Evolutionary conservation across 2,888 invertebrate genomes (phyloP), one percentile per base, ranked within the genome.

Genomic region (Eristalinus aeneus): DNA sequence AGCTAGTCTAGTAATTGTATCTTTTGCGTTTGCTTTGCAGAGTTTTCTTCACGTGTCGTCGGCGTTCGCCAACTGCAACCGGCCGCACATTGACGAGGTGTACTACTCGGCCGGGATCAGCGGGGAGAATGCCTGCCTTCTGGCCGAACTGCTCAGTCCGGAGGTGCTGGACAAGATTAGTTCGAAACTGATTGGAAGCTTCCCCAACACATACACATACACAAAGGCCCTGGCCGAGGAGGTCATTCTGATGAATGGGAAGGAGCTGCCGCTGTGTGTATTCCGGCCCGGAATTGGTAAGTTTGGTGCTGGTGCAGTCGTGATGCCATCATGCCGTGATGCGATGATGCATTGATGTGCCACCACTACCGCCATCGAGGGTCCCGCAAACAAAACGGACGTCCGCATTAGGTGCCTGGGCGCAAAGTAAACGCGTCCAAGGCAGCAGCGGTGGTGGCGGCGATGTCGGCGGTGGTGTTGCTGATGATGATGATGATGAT

Each of bases 211-310:
- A 0, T 96, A 96, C 91, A 94, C 95, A 4, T 95, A 93, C 90
- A 96, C 96, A 8, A 96, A 96, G 91, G 94, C 95, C 8, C 91
- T 96, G 75, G 95, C 95, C 0, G 96, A 96, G 90, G 93, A 94
- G 86, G 89, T 94, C 31, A 92, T 96, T 4, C 91, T 93, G 39
- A 93, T 93, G 72, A 94, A 95, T 88, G 94, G 94, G 0, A 92
- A 92, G 46, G 93, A 93, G 20, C 90, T 96, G 72, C 96, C 96
- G 0, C 89, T 95, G 2, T 94, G 94, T 82, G 94, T 96, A 77
- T 94, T 95, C 88, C 92, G 96, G 64, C 96, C 96, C 0, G 95
- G 95, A n/a, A 95, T 96, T 86, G 95, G 94, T 94, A 90, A 91
- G 92, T 90, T 36, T 73, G 12, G 16, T 23, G 22, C 36, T n/a